Conservation (phyloP, 2,888 invertebrate genomes). For the Trimorus sp. region DNA sequence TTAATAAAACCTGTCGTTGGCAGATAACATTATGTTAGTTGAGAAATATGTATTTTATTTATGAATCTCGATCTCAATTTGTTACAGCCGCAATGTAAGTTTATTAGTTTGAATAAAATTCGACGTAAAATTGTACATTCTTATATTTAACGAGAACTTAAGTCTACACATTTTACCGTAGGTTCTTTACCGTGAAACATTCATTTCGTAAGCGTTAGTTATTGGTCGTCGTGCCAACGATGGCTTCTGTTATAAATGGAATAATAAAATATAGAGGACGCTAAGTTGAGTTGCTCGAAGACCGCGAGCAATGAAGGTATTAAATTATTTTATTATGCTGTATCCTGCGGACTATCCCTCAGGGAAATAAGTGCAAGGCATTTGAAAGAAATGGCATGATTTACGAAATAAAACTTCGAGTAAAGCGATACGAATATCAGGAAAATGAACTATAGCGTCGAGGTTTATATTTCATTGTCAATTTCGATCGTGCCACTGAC, state of each 20-base stretch:
- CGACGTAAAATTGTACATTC: too few relatives aligned
- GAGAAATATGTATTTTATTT: too few relatives aligned
- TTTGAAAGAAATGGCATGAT: slow-evolving; percentile 53
- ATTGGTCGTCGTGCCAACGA: slow-evolving; percentile 3
- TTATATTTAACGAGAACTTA: too few relatives aligned
- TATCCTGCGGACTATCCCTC: slow-evolving; percentile 35
- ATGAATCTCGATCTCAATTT: too few relatives aligned
- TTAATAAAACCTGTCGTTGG: too few relatives aligned
- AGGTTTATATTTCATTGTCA: slow-evolving; percentile 35
- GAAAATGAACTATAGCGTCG: slow-evolving; percentile 48
- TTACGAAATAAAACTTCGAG: slow-evolving; percentile 46
- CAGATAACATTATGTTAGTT: too few relatives aligned
- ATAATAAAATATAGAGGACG: slow-evolving; percentile 43
- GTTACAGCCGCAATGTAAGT: too few relatives aligned
- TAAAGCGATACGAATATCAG: slow-evolving; percentile 35
- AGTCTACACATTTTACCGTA: too few relatives aligned
- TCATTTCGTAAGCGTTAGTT: neutral
- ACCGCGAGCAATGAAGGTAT: slow-evolving; percentile 45
- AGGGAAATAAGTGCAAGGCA: slow-evolving; percentile 57
- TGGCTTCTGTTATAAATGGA: slow-evolving; percentile 46
- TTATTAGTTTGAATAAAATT: too few relatives aligned
- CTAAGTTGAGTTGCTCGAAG: slow-evolving; percentile 26
- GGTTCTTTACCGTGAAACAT: too few relatives aligned
- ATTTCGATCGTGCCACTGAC: slow-evolving; percentile 28
- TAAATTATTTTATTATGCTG: slow-evolving; percentile 59